Evolutionary conservation across 1,140 invertebrate species (phyloP).

Genomic region (Heliothis subflexa): DNA sequence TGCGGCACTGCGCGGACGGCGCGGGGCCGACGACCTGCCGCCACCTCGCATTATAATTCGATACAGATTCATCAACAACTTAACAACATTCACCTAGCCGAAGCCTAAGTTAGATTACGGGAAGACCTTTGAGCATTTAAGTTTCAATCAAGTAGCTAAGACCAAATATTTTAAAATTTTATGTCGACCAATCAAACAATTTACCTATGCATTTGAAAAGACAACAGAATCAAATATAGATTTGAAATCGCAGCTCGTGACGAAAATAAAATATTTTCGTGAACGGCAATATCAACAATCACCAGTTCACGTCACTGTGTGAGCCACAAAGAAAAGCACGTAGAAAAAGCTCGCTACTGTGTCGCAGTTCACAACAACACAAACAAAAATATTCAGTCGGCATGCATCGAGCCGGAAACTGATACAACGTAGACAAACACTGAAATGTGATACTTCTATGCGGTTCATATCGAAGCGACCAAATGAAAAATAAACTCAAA

Average conservation of each 20-base stretch:
- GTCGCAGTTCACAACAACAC: constrained; percentile 63
- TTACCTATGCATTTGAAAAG: too few relatives aligned
- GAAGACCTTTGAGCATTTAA: constrained; percentile 28
- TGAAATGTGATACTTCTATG: constrained; percentile 54
- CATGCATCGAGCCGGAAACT: constrained; percentile 64
- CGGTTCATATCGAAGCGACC: background rate
- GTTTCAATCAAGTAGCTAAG: background rate
- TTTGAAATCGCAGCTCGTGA: background rate
- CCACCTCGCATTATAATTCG: constrained; percentile 66
- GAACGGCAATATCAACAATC: constrained; percentile 57
- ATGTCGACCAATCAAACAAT: too few relatives aligned
- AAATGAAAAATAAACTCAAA: constrained; percentile 40
- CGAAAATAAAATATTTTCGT: constrained; percentile 34
- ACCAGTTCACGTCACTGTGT: constrained; percentile 48
- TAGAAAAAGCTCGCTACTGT: constrained; percentile 55
- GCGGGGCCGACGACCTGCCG: constrained; percentile 33
- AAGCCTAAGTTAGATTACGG: constrained; percentile 12
- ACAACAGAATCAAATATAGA: background rate
- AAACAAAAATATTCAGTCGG: constrained; percentile 53
- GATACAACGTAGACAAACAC: constrained; percentile 66
- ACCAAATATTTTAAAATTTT: background rate
- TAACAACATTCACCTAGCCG: constrained; percentile 56
- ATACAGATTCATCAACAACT: constrained; percentile 73
- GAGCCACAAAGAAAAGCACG: constrained; percentile 60
- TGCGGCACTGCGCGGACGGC: constrained; percentile 27